Evolutionary conservation across 2,113 vertebrate genomes (phyloP), one percentile per base, ranked within the genome.

Genomic region (Chaetodon auriga): DNA sequence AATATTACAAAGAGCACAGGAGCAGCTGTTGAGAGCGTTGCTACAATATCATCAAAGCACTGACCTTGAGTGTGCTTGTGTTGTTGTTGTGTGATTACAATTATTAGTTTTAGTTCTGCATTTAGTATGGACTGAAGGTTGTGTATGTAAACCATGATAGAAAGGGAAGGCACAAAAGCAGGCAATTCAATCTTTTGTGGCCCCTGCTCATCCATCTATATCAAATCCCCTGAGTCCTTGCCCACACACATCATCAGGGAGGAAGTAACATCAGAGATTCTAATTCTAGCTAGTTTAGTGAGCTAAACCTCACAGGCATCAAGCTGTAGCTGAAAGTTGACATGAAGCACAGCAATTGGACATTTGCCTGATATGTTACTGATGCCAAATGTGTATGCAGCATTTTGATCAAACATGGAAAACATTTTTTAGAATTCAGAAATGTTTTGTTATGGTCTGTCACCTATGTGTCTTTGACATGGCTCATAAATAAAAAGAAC

Each of bases 1-100:
- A 92, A 88, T 90, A 90, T 90, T 92, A 87, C 83, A 84, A 89
- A 89, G 83, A 88, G 90, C 77, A 82, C 23, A 68, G 69, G 78
- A 90, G 88, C 85, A 86, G 88, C 87, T 80, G 86, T 77, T 90
- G 75, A 77, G 75, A 86, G 63, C 62, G 11, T 80, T 18, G 85
- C 76, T 55, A 63, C 68, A 45, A 85, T 87, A 89, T 89, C 85
- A 89, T 88, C 90, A 86, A 86, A 88, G 78, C 57, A 2, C 78
- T 83, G 90, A 92, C 90, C 88, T 89, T 83, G 72, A 85, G 60
- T 68, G 76, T 64, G 84, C 76, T 65, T 35, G 80, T 74, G 82
- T 76, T 83, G 82, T 76, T 83, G 86, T 84, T 75, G 70, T 71
- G 75, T 57, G 23, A 87, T 89, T 74, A 82, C 83, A 89, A 80